These are phyloP conservation scores for Labeo catla DNA, from an alignment of 2,113 vertebrate species.

Conservation along the genomic window DNA sequence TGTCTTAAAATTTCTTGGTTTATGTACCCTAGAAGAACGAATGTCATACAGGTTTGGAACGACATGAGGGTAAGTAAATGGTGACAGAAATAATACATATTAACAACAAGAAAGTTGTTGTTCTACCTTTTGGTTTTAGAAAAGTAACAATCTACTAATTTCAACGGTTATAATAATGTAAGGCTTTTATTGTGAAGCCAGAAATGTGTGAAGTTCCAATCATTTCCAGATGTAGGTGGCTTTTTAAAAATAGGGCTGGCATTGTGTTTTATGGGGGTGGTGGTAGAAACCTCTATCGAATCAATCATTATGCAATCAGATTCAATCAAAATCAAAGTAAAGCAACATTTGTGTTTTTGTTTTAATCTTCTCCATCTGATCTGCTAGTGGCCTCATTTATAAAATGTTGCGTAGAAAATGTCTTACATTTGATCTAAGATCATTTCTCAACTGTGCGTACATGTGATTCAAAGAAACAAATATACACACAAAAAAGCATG, in stretches of 20 bases:
- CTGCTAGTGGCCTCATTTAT: background rate
- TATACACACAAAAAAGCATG: background rate
- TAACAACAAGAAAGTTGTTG: background rate
- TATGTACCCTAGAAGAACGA: background rate
- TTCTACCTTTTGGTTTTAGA: background rate
- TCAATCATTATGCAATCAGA: background rate
- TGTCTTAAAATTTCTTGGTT: background rate
- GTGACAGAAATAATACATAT: no score
- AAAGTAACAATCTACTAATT: background rate
- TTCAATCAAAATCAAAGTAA: background rate
- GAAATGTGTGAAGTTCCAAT: constrained; percentile 52
- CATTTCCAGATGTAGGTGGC: constrained; percentile 47
- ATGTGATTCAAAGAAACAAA: background rate
- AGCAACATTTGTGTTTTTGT: background rate
- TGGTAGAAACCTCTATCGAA: constrained; percentile 12
- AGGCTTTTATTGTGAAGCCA: constrained; percentile 38
- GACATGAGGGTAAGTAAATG: background rate
- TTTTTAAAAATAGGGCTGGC: constrained; percentile 50
- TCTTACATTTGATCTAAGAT: background rate
- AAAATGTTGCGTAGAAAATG: background rate
- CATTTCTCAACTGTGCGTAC: background rate
- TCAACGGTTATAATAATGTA: background rate
- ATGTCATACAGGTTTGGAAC: background rate
- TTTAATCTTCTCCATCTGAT: background rate
- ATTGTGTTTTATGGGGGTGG: constrained; percentile 34